These are phyloP conservation scores for Atta cephalotes DNA, from an alignment of 1,140 invertebrate genomes.

Conservation along the genomic window DNA sequence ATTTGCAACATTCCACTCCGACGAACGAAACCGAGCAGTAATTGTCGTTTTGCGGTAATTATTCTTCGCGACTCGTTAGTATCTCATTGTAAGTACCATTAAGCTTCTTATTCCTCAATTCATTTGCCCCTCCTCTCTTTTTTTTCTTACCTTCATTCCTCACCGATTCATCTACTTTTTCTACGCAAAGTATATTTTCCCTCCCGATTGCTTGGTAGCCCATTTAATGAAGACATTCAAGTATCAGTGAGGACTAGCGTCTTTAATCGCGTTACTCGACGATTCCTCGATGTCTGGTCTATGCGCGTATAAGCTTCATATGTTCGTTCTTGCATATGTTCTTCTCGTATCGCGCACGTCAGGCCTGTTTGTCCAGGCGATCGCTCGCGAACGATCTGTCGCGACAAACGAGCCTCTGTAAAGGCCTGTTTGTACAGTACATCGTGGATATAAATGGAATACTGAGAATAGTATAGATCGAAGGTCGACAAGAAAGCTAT, in stretches of 20 bases:
- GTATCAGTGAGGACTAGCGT: slow-evolving; percentile 35
- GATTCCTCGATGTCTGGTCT: slow-evolving; percentile 49
- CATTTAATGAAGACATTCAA: slow-evolving; percentile 81
- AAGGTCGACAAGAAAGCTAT: background rate
- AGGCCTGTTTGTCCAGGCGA: slow-evolving; percentile 28
- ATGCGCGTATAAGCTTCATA: slow-evolving; percentile 2
- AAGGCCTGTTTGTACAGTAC: slow-evolving; percentile 23
- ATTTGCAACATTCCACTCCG: slow-evolving; percentile 53
- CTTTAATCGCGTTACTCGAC: slow-evolving; percentile 68
- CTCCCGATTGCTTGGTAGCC: slow-evolving; percentile 70
- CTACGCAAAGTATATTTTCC: slow-evolving; percentile 53
- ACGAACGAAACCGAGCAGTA: background rate
- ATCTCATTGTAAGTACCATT: background rate
- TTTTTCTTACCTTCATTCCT: background rate
- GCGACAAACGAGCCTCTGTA: slow-evolving; percentile 37
- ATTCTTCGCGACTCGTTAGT: slow-evolving; percentile 65
- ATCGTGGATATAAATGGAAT: slow-evolving; percentile 33
- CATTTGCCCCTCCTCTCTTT: background rate
- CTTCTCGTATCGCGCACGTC: slow-evolving; percentile 48
- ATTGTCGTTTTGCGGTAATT: slow-evolving; percentile 77
- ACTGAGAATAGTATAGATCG: slow-evolving; percentile 1
- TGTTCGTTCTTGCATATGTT: slow-evolving; percentile 40
- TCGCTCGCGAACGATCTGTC: slow-evolving; percentile 36
- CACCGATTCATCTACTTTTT: slow-evolving; percentile 73
- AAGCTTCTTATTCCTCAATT: background rate